Evolutionary conservation across 2,113 vertebrate species (phyloP).

Genomic region (Nansenia antarctica): DNA sequence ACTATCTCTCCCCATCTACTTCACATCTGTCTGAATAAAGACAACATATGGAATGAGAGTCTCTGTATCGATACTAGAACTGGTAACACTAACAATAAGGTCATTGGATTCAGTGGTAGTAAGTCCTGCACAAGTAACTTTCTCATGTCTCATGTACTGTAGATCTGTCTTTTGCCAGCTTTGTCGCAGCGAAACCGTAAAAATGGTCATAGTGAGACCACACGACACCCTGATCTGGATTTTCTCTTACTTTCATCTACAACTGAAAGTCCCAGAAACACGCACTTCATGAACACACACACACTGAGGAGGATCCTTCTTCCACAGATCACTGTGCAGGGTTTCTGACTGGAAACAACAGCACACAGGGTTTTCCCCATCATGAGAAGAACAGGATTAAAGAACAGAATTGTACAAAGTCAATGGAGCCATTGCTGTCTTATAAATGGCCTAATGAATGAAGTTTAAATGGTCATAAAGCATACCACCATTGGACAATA

Average conservation of each 20-base stretch:
- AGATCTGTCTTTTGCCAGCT: too few species aligned
- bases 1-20: too few species aligned
- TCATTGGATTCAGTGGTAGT: neutral
- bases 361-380: constrained; percentile 29
- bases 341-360: neutral
- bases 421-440: neutral
- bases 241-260: neutral
- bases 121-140: neutral
- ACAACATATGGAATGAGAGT: too few species aligned
- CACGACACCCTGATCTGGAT: too few species aligned
- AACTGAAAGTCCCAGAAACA: neutral
- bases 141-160: too few species aligned
- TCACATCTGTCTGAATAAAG: too few species aligned
- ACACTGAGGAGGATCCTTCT: neutral
- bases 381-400: too few species aligned
- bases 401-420: constrained; percentile 17
- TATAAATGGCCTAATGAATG: constrained; percentile 19
- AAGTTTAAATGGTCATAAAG: constrained; percentile 49
- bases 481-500: constrained; percentile 27
- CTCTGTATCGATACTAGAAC: too few species aligned
- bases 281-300: too few species aligned
- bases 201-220: too few species aligned
- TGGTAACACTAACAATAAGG: too few species aligned
- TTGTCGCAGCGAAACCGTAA: too few species aligned
- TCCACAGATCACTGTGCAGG: neutral